Evolutionary conservation across 2,888 invertebrate species (phyloP).

Genomic region (Actias luna): DNA sequence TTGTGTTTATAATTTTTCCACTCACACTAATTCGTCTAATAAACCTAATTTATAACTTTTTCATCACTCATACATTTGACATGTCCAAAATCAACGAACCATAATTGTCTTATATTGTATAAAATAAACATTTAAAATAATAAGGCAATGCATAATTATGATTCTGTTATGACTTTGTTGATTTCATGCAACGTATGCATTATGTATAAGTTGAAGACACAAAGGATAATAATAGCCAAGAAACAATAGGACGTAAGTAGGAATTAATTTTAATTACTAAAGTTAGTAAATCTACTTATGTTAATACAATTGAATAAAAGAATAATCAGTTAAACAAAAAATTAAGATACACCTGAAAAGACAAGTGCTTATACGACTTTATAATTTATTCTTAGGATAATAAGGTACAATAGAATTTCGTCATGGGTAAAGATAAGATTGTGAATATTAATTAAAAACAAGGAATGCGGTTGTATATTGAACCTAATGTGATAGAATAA

Average conservation of each 20-base stretch:
- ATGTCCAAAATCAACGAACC: background rate
- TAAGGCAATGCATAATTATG: background rate
- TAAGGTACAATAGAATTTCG: conserved; percentile 21
- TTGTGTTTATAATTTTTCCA: no score
- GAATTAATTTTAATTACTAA: background rate
- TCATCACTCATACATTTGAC: background rate
- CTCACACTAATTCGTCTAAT: no score
- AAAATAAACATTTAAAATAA: background rate
- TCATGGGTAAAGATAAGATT: conserved; percentile 14
- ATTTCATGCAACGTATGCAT: background rate
- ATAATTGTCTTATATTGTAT: no score
- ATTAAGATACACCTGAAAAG: conserved; percentile 24
- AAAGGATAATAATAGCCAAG: background rate
- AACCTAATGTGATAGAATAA: conserved; percentile 39
- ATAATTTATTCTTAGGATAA: conserved; percentile 23
- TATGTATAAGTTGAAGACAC: background rate
- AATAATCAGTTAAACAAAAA: conserved; percentile 34
- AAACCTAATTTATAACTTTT: no score
- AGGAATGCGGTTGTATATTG: conserved; percentile 24
- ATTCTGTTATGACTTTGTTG: background rate
- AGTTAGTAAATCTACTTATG: conserved; percentile 5
- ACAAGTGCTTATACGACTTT: conserved; percentile 22
- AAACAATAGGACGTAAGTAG: background rate
- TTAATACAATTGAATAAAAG: conserved; percentile 33
- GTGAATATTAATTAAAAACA: conserved; percentile 7